Conservation (phyloP, 2,888 invertebrate species). For the Diaperis boleti region DNA sequence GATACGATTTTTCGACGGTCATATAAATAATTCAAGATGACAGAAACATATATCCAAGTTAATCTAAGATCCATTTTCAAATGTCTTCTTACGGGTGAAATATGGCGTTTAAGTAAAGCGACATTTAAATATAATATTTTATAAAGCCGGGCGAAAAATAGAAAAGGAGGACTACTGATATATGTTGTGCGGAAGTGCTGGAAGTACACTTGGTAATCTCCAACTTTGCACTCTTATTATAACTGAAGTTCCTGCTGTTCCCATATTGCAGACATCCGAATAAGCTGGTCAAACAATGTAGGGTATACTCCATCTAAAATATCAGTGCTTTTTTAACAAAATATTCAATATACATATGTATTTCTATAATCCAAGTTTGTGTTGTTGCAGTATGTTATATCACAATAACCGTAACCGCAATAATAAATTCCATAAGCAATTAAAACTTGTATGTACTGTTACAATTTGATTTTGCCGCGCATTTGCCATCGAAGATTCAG, state of each 20-base stretch:
- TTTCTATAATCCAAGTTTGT: no score
- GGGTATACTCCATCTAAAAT: no score
- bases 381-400: no score
- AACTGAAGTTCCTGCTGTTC: conserved; percentile 26
- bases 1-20: conserved; percentile 19
- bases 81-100: conserved; percentile 42
- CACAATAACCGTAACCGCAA: no score
- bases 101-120: conserved; percentile 43
- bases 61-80: conserved; percentile 43
- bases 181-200: conserved; percentile 40
- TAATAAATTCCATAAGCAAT: no score
- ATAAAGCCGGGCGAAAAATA: conserved; percentile 41
- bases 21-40: conserved; percentile 37
- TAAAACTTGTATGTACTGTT: no score
- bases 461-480: no score
- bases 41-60: conserved; percentile 43
- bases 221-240: conserved; percentile 37
- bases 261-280: conserved; percentile 11
- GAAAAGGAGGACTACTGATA: conserved; percentile 37
- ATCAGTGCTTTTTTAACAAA: no score
- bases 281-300: not conserved
- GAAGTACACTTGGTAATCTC: conserved; percentile 41
- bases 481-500: no score
- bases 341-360: no score
- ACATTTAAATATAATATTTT: conserved; percentile 44